Percentiles rank a stretch among this genome's conserved stretches.
These are phyloP conservation scores for Paracyclopina nana DNA, from an alignment of 1,140 invertebrate species.

Conservation along the genomic window DNA sequence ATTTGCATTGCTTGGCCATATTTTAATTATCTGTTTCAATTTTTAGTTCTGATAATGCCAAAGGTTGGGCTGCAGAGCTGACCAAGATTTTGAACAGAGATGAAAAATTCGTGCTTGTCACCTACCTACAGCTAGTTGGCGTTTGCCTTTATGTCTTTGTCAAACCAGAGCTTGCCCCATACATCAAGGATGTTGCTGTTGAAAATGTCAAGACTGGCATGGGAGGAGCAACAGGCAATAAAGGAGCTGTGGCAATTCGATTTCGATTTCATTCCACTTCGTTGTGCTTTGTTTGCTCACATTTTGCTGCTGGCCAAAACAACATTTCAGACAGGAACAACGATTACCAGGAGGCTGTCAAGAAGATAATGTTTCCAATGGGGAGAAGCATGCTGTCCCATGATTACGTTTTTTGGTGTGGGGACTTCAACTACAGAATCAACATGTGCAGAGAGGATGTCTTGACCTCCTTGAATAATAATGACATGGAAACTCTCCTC, in stretches of 20 bases:
- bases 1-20: neutral
- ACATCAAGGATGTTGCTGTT: slow-evolving; percentile 72
- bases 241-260: slow-evolving; percentile 87
- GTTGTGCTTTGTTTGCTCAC: slow-evolving; percentile 91
- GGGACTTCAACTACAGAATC: slow-evolving; percentile 97
- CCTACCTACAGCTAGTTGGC: slow-evolving; percentile 89
- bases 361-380: slow-evolving; percentile 56
- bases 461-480: slow-evolving; percentile 54
- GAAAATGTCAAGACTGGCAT: slow-evolving; percentile 94
- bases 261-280: slow-evolving; percentile 78
- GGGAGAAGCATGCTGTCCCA: slow-evolving; percentile 53
- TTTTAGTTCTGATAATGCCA: slow-evolving; percentile 72
- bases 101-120: slow-evolving; percentile 70
- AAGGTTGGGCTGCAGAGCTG: slow-evolving; percentile 81
- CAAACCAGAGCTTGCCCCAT: slow-evolving; percentile 58
- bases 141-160: slow-evolving; percentile 93
- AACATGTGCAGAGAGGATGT: slow-evolving; percentile 89
- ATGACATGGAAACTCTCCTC: slow-evolving; percentile 55
- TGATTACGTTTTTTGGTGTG: slow-evolving; percentile 98
- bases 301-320: slow-evolving; percentile 94
- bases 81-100: slow-evolving; percentile 76
- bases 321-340: slow-evolving; percentile 87
- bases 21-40: slow-evolving; percentile 13
- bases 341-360: slow-evolving; percentile 84
- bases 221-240: slow-evolving; percentile 81